Base-by-base conservation (phyloP, 2,797 vertebrate genomes). In the Neosilurus hyrtlii region DNA sequence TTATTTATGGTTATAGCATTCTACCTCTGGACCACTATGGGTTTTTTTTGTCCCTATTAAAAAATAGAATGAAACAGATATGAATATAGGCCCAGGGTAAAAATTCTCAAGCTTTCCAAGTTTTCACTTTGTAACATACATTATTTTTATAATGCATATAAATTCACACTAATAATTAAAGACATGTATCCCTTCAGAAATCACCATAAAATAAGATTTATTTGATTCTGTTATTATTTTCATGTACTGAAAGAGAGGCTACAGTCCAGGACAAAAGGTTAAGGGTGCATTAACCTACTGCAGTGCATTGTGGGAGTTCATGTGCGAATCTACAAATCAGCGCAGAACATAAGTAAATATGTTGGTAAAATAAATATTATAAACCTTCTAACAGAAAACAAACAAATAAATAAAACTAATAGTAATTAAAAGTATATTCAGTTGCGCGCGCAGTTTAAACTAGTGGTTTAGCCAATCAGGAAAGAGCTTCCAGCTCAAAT, bases 231-330 rank as follows among this genome's bases (percentile, higher is more conserved):
- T 67, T 18, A 10, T 37, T 43, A n/a, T 4, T 10, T 10, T 1
- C 20, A 43, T 9, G 9, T 68, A 43, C 16, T 9, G 0, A 68
- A 67, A 43, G n/a, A 20, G 35, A 22, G 22, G 16, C 9, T 20
- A 10, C 9, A 68, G 30, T n/a, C n/a, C n/a, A n/a, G n/a, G n/a
- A n/a, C n/a, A n/a, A n/a, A n/a, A n/a, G n/a, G n/a, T n/a, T n/a
- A n/a, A n/a, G 26, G 5, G 1, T 15, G n/a, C n/a, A 24, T 61
- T 11, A 22, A 68, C 35, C 11, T 49, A 15, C 1, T 26, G 49
- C 70, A 72, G 22, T 52, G 70, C 70, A 72, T 54, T 72, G n/a
- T 72, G 49, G 70, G 70, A 72, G 24, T 72, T 72, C 70, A 72
- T 15, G 14, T 24, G 49, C 49, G n/a, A 52, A 54, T 52, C 24